Evolutionary conservation across 23 tunicate species (phyloP).

Genomic region (Diplosoma virens): DNA sequence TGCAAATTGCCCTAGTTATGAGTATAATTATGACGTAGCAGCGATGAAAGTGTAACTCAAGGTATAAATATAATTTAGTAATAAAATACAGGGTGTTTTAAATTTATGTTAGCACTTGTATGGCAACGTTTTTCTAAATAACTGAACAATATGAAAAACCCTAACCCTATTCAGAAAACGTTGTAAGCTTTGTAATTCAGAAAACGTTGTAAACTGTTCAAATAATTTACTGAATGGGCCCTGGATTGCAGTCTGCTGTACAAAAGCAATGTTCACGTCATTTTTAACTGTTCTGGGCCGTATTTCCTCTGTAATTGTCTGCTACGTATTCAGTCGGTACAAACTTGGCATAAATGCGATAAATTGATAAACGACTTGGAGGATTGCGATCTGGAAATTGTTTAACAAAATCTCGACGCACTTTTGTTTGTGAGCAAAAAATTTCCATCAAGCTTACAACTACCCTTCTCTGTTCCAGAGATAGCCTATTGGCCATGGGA

Average conservation of each 20-base stretch:
- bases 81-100: no score
- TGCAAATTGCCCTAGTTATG: no score
- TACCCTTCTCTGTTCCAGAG: not conserved
- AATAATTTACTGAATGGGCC: not conserved
- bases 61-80: no score
- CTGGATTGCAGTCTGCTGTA: not conserved
- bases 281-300: not conserved
- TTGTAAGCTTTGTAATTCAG: no score
- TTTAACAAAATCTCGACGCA: not conserved
- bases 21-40: no score
- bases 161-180: no score
- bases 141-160: no score
- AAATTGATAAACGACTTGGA: not conserved
- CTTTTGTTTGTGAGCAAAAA: not conserved
- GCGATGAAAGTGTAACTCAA: no score
- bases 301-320: not conserved
- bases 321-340: not conserved
- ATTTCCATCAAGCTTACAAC: not conserved
- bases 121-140: no score
- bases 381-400: no score
- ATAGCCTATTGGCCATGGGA: not conserved
- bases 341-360: not conserved
- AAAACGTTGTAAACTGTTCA: no score
- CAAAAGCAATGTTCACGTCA: not conserved
- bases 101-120: no score